Conservation (phyloP, 2,888 invertebrate species). For the Encarsia formosa region DNA sequence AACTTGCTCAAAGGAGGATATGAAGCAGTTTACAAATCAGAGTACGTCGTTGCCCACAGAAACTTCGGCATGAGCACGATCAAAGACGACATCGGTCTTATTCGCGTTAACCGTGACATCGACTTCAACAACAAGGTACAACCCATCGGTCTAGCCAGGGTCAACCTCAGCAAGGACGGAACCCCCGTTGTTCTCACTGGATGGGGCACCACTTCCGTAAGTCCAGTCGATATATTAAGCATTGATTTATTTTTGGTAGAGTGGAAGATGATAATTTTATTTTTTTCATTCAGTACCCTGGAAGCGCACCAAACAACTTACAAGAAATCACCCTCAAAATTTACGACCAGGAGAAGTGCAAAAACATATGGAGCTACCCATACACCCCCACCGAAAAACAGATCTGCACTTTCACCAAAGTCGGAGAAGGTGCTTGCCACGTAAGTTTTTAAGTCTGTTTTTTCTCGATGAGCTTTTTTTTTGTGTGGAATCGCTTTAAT, state of each 20-base stretch:
- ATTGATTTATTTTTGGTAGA: not conserved
- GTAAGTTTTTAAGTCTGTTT: constrained; percentile 37
- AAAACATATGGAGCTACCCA: not conserved
- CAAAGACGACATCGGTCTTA: constrained; percentile 37
- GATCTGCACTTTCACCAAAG: constrained; percentile 41
- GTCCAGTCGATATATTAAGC: too few species aligned
- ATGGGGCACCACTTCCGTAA: constrained; percentile 33
- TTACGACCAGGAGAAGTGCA: constrained; percentile 21
- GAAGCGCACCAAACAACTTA: constrained; percentile 12
- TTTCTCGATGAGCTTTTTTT: too few species aligned
- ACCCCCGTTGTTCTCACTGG: constrained; percentile 33
- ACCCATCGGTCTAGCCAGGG: constrained; percentile 31
- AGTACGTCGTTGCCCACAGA: constrained; percentile 26
- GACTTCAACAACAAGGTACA: constrained; percentile 32
- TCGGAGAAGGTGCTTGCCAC: constrained; percentile 44
- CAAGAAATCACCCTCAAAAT: constrained; percentile 24
- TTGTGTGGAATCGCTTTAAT: too few species aligned
- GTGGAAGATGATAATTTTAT: not conserved
- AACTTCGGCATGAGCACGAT: constrained; percentile 20
- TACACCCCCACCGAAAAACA: constrained; percentile 28
- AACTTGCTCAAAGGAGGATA: constrained; percentile 41
- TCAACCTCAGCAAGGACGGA: constrained; percentile 28
- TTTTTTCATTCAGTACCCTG: constrained; percentile 1
- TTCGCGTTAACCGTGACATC: constrained; percentile 33
- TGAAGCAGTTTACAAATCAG: constrained; percentile 29